These are phyloP conservation scores for Hydraecia micacea DNA, from an alignment of 2,888 invertebrate species.

Conservation along the genomic window DNA sequence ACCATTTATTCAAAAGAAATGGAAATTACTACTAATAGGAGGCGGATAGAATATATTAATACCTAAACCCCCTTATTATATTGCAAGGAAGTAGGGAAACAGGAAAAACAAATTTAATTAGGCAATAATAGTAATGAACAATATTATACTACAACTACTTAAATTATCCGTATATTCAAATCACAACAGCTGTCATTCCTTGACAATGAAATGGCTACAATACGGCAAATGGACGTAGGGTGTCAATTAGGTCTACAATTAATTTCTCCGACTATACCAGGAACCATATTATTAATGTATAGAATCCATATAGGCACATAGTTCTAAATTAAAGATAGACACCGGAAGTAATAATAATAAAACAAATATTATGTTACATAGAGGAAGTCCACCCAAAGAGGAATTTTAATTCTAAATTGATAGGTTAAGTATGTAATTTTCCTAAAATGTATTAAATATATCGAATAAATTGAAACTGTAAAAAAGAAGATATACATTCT, in stretches of 20 bases:
- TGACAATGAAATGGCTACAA: background rate
- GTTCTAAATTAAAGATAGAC: background rate
- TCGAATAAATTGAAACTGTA: background rate
- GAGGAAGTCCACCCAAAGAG: background rate
- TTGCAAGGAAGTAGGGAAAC: background rate
- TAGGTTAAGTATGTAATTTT: background rate
- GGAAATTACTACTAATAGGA: background rate
- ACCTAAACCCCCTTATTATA: too few relatives aligned
- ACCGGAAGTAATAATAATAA: background rate
- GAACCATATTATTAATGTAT: background rate
- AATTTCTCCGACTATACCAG: background rate
- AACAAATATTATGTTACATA: background rate
- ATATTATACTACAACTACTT: background rate
- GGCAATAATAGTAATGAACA: background rate
- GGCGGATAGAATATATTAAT: background rate
- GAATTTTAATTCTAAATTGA: background rate
- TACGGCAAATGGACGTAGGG: background rate
- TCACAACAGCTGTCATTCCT: background rate
- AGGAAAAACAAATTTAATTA: background rate
- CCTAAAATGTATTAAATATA: background rate
- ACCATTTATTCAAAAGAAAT: constrained; percentile 8
- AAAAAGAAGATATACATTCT: background rate
- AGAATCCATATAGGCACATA: background rate
- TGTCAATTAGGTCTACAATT: too few relatives aligned
- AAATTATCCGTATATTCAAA: background rate